Evolutionary conservation across 2,113 vertebrate species (phyloP), one percentile per base, ranked within the genome.

Genomic region (Ceratotherium simum): DNA sequence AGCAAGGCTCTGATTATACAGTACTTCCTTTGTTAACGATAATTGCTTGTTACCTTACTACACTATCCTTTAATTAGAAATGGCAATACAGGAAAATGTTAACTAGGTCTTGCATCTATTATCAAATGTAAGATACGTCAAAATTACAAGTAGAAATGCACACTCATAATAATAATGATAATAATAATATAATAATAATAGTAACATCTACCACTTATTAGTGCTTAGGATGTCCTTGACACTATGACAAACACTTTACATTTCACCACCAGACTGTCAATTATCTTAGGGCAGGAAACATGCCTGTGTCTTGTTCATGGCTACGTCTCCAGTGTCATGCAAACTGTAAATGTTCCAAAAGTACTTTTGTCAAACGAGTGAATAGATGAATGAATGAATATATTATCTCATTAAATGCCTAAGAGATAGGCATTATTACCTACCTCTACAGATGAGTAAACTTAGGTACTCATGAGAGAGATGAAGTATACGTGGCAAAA

Each of bases 11-110:
- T 97, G 96, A 98, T 98, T 97, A 97, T 96, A 94, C 83, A 96
- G 86, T 84, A 84, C 86, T 93, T 94, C 83, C 92, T 97, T 98
- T 98, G 97, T 97, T 97, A 97, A 91, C 93, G 87, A 82, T 97
- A 97, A 97, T 97, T 98, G 94, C 97, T 97, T 91, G 87, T 94
- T 98, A 97, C 94, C 87, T 98, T 97, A 82, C 25, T 46, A 97
- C 46, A 90, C 88, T 97, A 96, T 93, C 96, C 94, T 96, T 98
- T 98, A 96, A 98, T 97, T 97, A 97, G 90, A 94, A 95, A 97
- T 96, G 94, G 92, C 97, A 97, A 96, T 98, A 96, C 82, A 95
- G 39, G 91, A 96, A 98, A 94, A 97, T 75, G 92, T 96, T 97
- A 97, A 97, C 97, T 85, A 91, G 79, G 78, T 88, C 83, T 93